These are phyloP conservation scores for Panurus biarmicus DNA, from an alignment of 2,113 vertebrate genomes.

Conservation along the genomic window DNA sequence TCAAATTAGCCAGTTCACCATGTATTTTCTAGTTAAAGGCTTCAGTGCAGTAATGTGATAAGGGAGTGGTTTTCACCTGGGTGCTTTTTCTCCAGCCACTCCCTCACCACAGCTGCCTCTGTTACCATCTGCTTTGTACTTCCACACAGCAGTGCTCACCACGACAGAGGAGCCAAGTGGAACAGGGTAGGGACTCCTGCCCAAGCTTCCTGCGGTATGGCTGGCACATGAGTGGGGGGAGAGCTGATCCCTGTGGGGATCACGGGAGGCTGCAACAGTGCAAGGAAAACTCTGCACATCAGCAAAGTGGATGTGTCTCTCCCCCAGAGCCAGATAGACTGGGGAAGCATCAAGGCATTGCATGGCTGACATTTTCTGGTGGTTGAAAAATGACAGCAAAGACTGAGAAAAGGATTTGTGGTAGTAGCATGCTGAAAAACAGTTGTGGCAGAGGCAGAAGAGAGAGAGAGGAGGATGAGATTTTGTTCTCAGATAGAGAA, in stretches of 20 bases:
- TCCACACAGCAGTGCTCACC: neutral
- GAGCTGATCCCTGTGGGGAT: fast-evolving
- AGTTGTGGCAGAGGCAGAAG: neutral
- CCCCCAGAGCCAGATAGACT: neutral
- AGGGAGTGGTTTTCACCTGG: neutral
- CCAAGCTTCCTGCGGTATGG: fast-evolving
- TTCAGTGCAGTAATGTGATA: neutral
- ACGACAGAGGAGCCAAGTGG: neutral
- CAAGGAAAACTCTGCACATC: neutral
- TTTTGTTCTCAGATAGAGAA: neutral
- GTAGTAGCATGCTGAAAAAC: neutral
- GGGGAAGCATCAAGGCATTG: neutral
- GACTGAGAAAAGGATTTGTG: neutral
- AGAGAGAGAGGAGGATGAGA: neutral
- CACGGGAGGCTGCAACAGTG: fast-evolving
- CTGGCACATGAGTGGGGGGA: fast-evolving
- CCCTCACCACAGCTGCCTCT: neutral
- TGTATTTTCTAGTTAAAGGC: neutral
- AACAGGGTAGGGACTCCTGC: neutral
- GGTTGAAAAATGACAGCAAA: neutral
- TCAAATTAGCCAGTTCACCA: neutral
- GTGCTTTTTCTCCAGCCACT: neutral
- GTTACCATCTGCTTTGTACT: fast-evolving
- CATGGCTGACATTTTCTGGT: neutral
- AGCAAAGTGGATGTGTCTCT: neutral